Evolutionary conservation across 2,113 vertebrate genomes (phyloP).

Genomic region (Rallus limicola): DNA sequence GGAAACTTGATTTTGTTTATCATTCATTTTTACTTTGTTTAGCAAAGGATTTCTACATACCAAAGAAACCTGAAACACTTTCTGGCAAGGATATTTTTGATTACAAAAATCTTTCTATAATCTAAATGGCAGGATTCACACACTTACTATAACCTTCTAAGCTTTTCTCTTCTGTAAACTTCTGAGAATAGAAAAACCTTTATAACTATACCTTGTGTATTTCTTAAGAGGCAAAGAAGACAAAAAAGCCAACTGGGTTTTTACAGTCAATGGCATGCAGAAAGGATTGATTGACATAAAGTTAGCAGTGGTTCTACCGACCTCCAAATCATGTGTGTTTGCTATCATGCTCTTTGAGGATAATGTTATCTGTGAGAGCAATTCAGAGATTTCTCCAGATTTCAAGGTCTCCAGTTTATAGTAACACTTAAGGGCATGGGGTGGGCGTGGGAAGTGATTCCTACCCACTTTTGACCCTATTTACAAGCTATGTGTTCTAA

Average conservation of each 20-base stretch:
- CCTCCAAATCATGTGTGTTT: neutral
- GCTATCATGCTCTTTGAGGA: neutral
- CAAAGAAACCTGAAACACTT: constrained; percentile 46
- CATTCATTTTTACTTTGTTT: constrained; percentile 63
- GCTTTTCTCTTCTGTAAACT: neutral
- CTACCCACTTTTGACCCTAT: neutral
- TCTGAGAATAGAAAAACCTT: neutral
- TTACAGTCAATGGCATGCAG: neutral
- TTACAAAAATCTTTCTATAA: constrained; percentile 15
- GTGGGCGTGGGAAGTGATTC: neutral
- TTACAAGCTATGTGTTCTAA: neutral
- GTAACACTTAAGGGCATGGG: neutral
- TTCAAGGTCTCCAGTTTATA: neutral
- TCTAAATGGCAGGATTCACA: constrained; percentile 11
- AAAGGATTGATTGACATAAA: neutral
- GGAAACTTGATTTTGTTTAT: constrained; percentile 59
- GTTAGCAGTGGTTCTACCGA: neutral
- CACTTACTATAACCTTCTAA: neutral
- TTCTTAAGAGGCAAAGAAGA: neutral
- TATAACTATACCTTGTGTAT: neutral
- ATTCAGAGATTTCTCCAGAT: neutral
- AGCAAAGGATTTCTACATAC: constrained; percentile 50
- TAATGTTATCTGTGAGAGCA: neutral
- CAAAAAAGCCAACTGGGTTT: neutral
- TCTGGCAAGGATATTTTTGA: constrained; percentile 40